phyloP scores from a whole-genome alignment of 2,888 invertebrate genomes.

The Periphyllus acericola region DNA sequence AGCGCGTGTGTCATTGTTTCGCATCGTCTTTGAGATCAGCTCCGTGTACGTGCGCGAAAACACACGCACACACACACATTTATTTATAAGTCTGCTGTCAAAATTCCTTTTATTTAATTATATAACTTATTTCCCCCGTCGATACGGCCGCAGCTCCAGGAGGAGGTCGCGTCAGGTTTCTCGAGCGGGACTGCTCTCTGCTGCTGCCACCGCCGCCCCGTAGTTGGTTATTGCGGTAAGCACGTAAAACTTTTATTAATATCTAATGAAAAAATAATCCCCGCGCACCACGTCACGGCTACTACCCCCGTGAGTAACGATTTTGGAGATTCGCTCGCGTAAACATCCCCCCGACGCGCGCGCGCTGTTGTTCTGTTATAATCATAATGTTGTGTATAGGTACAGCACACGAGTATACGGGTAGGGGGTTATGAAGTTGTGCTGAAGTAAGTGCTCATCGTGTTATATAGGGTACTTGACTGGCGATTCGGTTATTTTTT shows the following conservation, averaged over 20 bases:
- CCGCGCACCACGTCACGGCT: not conserved
- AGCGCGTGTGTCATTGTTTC: conserved; percentile 43
- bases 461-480: no score
- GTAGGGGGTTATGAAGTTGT: no score
- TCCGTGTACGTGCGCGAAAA: not conserved
- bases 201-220: not conserved
- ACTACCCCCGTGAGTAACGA: not conserved
- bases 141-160: not conserved
- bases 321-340: not conserved
- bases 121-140: conserved; percentile 48
- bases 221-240: no score
- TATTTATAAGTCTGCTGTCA: conserved; percentile 29
- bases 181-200: not conserved
- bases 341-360: no score
- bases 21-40: not conserved
- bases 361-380: no score
- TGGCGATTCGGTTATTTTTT: not conserved
- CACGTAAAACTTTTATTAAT: conserved; percentile 12
- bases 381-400: no score
- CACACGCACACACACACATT: not conserved
- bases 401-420: no score
- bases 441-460: no score
- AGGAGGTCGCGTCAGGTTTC: not conserved
- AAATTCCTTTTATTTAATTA: conserved; percentile 59
- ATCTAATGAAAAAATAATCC: conserved; percentile 55